Evolutionary conservation across 2,888 invertebrate species (phyloP), one percentile per base, ranked within the genome.

Genomic region (Ochropleura leucogaster): DNA sequence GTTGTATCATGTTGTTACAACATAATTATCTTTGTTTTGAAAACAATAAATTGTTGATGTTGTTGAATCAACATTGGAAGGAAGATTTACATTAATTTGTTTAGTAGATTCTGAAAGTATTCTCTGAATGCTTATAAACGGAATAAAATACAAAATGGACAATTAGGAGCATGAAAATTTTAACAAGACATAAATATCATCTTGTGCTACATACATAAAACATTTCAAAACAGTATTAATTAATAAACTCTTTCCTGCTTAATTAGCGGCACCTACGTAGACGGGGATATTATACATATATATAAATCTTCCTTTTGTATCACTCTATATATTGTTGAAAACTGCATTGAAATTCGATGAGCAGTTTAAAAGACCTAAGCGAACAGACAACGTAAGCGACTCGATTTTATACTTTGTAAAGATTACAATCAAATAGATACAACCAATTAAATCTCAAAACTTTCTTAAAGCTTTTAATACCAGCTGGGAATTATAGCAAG

Each of bases 1-100:
- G 66, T 67, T 68, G 42, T 66, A 7, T 53, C 60, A 66, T 64
- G 40, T 62, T 84, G 42, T 80, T 53, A 64, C 53, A 68, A 68
- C 44, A 72, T 72, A 70, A 68, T 80, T 69, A 70, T 59, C 20
- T 3, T 42, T 51, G 20, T 83, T 68, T 57, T 83, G 46, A 67
- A 73, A 70, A 68, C 64, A 73, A 51, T 59, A 44, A 46, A 77
- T 57, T 3, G 60, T 20, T 67, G 7, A 49, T 42, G 16, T 65
- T 47, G 51, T 65, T 40, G 16, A 60, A 47, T 42, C 16, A 62
- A 68, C 14, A 57, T 47, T 66, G 8, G 9, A 59, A 53, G 44
- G 12, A 18, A 20, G 4, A 63, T 62, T 55, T 60, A 46, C 18
- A 55, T 46, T n/a, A 14, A 20, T 57, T 51, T 14, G 4, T 55